Percentiles rank a stretch among this genome's conserved stretches.
These are phyloP conservation scores for Nemoura dubitans DNA, from an alignment of 2,888 invertebrate species.

Conservation along the genomic window DNA sequence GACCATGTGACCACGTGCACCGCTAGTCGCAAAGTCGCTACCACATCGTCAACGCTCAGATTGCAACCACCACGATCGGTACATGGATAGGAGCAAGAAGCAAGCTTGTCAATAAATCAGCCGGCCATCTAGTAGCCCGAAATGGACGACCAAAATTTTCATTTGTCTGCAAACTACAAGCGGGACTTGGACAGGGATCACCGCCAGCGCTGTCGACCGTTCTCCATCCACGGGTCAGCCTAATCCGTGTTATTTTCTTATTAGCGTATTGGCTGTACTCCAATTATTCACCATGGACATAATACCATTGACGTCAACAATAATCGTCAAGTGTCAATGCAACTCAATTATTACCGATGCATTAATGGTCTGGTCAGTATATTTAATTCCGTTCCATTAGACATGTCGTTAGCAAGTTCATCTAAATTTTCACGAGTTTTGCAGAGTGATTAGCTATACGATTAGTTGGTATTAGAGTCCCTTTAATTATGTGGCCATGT, in stretches of 20 bases:
- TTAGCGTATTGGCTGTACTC: constrained; percentile 40
- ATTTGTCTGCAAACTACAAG: not conserved
- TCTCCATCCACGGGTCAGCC: not conserved
- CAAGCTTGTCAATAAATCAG: not conserved
- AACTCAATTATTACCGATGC: not conserved
- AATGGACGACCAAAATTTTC: not conserved
- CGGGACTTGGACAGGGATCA: not conserved
- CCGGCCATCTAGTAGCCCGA: too few relatives aligned
- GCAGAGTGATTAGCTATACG: not conserved
- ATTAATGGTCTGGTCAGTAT: constrained; percentile 5
- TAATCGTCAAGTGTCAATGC: constrained; percentile 18
- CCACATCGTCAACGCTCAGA: too few relatives aligned
- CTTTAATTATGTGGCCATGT: too few relatives aligned
- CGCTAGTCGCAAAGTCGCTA: too few relatives aligned
- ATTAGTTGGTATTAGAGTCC: not conserved
- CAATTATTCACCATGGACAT: constrained; percentile 39
- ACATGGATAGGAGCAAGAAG: not conserved
- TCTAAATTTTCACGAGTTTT: not conserved
- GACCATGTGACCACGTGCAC: too few relatives aligned
- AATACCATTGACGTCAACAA: not conserved
- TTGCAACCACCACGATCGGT: too few relatives aligned
- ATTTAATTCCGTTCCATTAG: not conserved
- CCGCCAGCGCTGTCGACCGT: not conserved
- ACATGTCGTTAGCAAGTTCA: not conserved
- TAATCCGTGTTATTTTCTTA: constrained; percentile 44